Percentiles rank a stretch among this genome's conserved stretches.
Evolutionary conservation across 1,140 invertebrate genomes (phyloP).

Genomic region (Macrobrachium nipponense): DNA sequence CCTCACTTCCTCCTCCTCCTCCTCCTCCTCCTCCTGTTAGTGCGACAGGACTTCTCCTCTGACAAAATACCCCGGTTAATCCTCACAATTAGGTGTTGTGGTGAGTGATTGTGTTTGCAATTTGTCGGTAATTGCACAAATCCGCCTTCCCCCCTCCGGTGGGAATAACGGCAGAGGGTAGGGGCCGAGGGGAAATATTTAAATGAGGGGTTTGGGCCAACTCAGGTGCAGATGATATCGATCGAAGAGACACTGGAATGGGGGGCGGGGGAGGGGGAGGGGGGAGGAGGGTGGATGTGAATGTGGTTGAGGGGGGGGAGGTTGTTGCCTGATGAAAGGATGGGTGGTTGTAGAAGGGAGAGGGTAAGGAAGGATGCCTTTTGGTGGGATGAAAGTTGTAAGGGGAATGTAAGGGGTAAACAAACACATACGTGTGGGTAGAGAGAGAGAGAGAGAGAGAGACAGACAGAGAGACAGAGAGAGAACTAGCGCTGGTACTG

Average conservation of each 20-base stretch:
- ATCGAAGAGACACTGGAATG: background rate
- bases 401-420: background rate
- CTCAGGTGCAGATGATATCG: constrained; percentile 39
- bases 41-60: background rate
- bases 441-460: too few relatives aligned
- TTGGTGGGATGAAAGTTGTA: background rate
- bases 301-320: background rate
- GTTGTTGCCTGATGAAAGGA: background rate
- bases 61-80: constrained; percentile 51
- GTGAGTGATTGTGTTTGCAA: constrained; percentile 61
- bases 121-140: constrained; percentile 62
- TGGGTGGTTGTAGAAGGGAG: background rate
- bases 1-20: background rate
- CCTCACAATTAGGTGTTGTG: constrained; percentile 56
- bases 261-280: background rate
- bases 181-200: constrained; percentile 47
- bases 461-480: too few relatives aligned
- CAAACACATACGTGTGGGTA: too few relatives aligned
- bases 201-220: constrained; percentile 50
- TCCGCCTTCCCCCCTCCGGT: constrained; percentile 44
- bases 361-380: background rate
- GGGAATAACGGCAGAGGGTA: constrained; percentile 35
- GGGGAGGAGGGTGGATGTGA: constrained; percentile 3
- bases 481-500: too few relatives aligned
- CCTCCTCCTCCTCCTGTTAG: background rate